Base-by-base conservation (phyloP, 2,797 vertebrate genomes). In the Podarcis siculus region DNA sequence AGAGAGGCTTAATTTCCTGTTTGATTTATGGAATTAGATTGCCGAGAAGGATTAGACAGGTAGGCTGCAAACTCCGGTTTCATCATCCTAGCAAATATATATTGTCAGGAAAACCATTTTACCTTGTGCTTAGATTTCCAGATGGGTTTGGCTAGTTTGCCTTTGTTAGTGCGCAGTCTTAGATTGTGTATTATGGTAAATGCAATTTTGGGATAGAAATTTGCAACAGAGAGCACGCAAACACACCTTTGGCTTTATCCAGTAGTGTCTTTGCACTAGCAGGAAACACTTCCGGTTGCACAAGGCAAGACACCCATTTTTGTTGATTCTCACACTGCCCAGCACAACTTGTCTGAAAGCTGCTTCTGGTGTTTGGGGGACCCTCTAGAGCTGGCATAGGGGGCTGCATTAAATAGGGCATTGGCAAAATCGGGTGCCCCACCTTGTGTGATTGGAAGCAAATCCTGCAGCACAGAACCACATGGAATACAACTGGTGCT, bases 1-100 rank as follows among this genome's bases (percentile, higher is more conserved):
- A 89, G 85, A 80, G 89, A 80, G 71, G 75, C 88, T 30, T 58
- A 55, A 81, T 90, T 66, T 93, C 17, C 23, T 92, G 72, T 66
- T 85, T 80, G 69, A 37, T 93, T 87, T 79, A 17, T 90, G 58
- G 76, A 92, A 91, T 75, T 42, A 58, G 55, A 25, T 23, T 79
- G 21, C 30, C 86, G 86, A 79, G 77, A 80, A 7, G 87, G 7
- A 85, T 84, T 87, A 64, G 87, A 35, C 82, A 87, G n/a, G 27
- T 25, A 84, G 81, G 87, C 17, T 78, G 64, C 4, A 83, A 79
- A 76, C 39, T 58, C 67, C 79, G 55, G 21, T 75, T 73, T 88
- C 8, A 45, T 89, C n/a, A 73, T 73, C 39, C 15, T 6, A n/a
- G 55, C 25, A 72, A 88, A 35, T 27, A 1, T 89, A 49, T 66